These are phyloP conservation scores for Oikopleura dioica DNA, from an alignment of 23 tunicate genomes.

Conservation along the genomic window DNA sequence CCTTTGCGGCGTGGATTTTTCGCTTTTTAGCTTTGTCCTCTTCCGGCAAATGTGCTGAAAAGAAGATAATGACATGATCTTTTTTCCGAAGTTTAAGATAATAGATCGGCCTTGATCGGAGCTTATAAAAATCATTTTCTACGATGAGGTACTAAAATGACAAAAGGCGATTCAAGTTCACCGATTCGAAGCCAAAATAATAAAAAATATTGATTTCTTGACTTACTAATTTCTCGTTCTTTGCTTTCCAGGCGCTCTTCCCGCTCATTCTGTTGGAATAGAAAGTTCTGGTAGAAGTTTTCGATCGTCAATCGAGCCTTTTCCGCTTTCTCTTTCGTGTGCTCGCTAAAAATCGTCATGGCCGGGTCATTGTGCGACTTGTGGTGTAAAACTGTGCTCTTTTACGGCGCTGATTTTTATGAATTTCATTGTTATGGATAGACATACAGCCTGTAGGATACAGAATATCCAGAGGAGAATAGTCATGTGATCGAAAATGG, in stretches of 20 bases:
- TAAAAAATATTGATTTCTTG: slow-evolving; percentile 21
- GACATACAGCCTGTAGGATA: too few species aligned
- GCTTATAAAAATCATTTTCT: neutral
- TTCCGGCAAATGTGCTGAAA: slow-evolving; percentile 17
- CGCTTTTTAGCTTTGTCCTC: slow-evolving; percentile 31
- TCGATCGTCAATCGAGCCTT: slow-evolving; percentile 90
- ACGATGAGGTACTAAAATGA: neutral
- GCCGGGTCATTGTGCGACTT: too few species aligned
- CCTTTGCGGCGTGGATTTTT: slow-evolving; percentile 50
- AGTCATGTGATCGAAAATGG: too few species aligned
- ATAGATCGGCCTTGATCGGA: neutral
- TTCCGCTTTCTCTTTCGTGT: slow-evolving; percentile 72
- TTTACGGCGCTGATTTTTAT: too few species aligned
- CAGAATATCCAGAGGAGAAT: too few species aligned
- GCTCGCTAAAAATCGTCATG: slow-evolving; percentile 23
- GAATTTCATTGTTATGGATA: too few species aligned
- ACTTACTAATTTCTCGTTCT: slow-evolving; percentile 37
- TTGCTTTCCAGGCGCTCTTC: slow-evolving; percentile 39
- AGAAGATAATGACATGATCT: neutral
- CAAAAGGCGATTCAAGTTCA: neutral
- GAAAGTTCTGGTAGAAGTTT: slow-evolving; percentile 72
- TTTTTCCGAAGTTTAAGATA: neutral
- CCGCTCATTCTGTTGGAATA: slow-evolving; percentile 78
- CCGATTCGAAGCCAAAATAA: neutral
- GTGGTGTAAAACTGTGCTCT: too few species aligned